Base-by-base conservation (phyloP, 2,113 vertebrate species). In the Prunella himalayana region DNA sequence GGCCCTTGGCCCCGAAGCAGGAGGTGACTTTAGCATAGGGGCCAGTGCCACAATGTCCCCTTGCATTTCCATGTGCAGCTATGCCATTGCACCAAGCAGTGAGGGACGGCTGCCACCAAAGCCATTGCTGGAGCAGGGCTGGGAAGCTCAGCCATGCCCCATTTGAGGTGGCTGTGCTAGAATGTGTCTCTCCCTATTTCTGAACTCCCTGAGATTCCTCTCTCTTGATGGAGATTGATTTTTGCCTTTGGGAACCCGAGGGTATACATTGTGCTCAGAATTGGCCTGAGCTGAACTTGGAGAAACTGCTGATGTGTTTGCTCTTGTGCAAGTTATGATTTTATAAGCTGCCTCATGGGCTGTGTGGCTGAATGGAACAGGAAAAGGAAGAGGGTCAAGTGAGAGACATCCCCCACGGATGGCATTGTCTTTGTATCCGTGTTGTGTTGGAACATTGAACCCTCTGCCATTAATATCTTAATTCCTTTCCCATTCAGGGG, bases 271-370 rank as follows among this genome's bases (percentile, higher is more conserved):
- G 96, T 94, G 51, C 94, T 97, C 13, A 15, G 94, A 96, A 96
- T 84, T 97, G 95, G 92, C 96, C 97, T 95, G 81, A 97, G 60
- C 91, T 96, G 96, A 97, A 96, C 97, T 91, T 60, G 86, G 91
- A 95, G 93, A 96, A 98, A 95, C 66, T 96, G 97, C 98, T 98
- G 98, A 97, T 95, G 94, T 63, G 54, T 79, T 96, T 33, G 4
- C 68, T 89, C 63, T 90, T 70, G 76, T 82, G 85, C 86, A 49
- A 97, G 94, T 47, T 93, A 91, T 37, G 51, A 49, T 96, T 95
- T 94, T 96, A 33, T 89, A 92, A 97, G 50, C 65, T 19, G 14
- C 92, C 57, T 87, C 65, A 10, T 4, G 35, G 79, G 64, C 37
- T 16, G 31, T 70, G 82, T 78, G 83, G 44, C 85, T 56, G 53